Conservation (phyloP, 2,113 vertebrate genomes). For the Laterallus jamaicensis region DNA sequence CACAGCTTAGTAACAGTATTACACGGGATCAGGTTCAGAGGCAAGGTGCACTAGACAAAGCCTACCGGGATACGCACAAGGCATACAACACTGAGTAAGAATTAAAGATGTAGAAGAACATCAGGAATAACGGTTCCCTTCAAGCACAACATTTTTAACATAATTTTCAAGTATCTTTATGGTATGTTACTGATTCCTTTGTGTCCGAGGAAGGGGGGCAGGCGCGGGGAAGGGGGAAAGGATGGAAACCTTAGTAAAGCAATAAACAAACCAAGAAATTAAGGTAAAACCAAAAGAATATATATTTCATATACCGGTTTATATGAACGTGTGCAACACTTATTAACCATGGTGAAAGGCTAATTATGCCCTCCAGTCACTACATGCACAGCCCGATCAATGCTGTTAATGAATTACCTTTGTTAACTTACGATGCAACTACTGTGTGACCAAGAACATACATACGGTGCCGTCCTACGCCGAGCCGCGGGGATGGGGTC, state of each 20-base stretch:
- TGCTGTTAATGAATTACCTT: conserved; percentile 78
- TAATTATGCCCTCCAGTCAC: conserved; percentile 73
- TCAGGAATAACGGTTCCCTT: conserved; percentile 68
- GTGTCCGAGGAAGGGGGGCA: conserved; percentile 24
- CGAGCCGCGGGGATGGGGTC: conserved; percentile 34
- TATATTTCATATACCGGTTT: conserved; percentile 72
- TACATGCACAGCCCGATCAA: conserved; percentile 80
- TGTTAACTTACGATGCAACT: conserved; percentile 77
- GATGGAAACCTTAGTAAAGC: conserved; percentile 69
- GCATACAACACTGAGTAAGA: conserved; percentile 72
- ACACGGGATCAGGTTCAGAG: conserved; percentile 76
- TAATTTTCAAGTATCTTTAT: conserved; percentile 73
- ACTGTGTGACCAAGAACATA: conserved; percentile 75
- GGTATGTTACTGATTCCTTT: conserved; percentile 55
- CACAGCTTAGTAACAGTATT: conserved; percentile 78
- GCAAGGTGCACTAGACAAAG: conserved; percentile 75
- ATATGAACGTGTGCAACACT: conserved; percentile 74
- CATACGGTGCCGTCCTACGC: conserved; percentile 47
- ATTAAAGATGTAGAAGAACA: conserved; percentile 73
- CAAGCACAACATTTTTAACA: conserved; percentile 69
- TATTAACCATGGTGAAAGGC: conserved; percentile 76
- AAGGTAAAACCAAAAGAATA: conserved; percentile 73
- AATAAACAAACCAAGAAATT: conserved; percentile 68
- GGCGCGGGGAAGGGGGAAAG: conserved; percentile 47
- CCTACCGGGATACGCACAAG: conserved; percentile 71